Evolutionary conservation across 2,888 invertebrate species (phyloP).

Genomic region (Megamerina dolium): DNA sequence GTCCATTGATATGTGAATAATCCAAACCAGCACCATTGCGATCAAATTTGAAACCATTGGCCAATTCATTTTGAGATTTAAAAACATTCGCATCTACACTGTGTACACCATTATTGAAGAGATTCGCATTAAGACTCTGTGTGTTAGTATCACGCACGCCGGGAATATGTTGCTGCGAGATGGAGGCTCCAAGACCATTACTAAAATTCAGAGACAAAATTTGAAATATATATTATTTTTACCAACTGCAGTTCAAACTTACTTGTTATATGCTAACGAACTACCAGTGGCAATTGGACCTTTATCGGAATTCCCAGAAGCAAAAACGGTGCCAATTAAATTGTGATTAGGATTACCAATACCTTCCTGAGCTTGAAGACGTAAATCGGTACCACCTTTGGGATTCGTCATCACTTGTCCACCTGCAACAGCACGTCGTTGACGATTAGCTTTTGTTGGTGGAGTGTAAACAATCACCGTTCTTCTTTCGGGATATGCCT

Average conservation of each 20-base stretch:
- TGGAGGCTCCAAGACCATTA: constrained; percentile 23
- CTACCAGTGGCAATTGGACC: constrained; percentile 26
- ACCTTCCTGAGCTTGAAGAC: constrained; percentile 28
- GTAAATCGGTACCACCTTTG: constrained; percentile 33
- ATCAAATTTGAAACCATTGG: constrained; percentile 39
- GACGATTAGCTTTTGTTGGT: constrained; percentile 13
- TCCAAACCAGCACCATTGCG: constrained; percentile 37
- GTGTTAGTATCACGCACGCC: constrained; percentile 24
- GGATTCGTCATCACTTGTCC: constrained; percentile 33
- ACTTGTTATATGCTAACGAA: constrained; percentile 24
- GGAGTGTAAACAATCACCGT: no score
- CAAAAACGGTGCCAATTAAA: constrained; percentile 29
- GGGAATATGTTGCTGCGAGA: constrained; percentile 22
- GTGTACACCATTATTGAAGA: constrained; percentile 34
- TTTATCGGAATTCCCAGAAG: constrained; percentile 23
- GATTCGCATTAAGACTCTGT: constrained; percentile 22
- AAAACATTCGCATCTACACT: constrained; percentile 37
- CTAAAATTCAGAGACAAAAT: constrained; percentile 9
- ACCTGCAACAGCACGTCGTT: constrained; percentile 22
- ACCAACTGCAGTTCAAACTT: no score
- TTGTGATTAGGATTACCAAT: constrained; percentile 38
- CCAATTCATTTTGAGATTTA: constrained; percentile 35
- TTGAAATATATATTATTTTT: background rate
- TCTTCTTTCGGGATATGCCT: no score
- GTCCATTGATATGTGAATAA: constrained; percentile 36